These are phyloP conservation scores for Cyprinella venusta DNA, from an alignment of 2,797 vertebrate species.

Conservation along the genomic window DNA sequence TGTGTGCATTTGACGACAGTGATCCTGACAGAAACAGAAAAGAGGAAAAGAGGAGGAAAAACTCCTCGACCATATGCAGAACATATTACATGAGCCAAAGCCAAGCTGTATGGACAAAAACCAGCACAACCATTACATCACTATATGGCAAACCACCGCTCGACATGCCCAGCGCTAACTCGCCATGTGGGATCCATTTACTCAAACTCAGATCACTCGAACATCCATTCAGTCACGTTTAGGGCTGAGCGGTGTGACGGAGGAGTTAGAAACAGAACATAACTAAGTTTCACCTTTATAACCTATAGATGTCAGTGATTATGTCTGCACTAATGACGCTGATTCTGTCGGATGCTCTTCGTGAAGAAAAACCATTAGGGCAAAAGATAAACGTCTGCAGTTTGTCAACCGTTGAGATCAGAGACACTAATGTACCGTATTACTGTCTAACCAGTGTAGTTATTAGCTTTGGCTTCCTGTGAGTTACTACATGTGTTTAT, in stretches of 20 bases:
- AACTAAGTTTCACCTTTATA: no score
- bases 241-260: neutral
- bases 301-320: no score
- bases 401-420: neutral
- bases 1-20: no score
- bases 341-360: neutral
- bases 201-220: neutral
- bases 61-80: conserved; percentile 56
- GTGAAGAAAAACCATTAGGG: neutral
- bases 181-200: conserved; percentile 33
- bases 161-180: conserved; percentile 21
- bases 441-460: neutral
- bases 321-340: neutral
- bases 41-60: neutral
- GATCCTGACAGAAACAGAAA: no score
- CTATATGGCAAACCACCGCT: conserved; percentile 37
- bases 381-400: neutral
- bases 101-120: conserved; percentile 66
- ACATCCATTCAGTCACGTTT: neutral
- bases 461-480: conserved; percentile 17
- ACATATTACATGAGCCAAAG: conserved; percentile 56
- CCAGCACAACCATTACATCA: conserved; percentile 63
- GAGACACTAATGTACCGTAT: neutral
- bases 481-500: neutral
- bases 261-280: neutral